Conservation (phyloP, 92 coral and sea anemone species). For the Epizoanthus rinbou region DNA sequence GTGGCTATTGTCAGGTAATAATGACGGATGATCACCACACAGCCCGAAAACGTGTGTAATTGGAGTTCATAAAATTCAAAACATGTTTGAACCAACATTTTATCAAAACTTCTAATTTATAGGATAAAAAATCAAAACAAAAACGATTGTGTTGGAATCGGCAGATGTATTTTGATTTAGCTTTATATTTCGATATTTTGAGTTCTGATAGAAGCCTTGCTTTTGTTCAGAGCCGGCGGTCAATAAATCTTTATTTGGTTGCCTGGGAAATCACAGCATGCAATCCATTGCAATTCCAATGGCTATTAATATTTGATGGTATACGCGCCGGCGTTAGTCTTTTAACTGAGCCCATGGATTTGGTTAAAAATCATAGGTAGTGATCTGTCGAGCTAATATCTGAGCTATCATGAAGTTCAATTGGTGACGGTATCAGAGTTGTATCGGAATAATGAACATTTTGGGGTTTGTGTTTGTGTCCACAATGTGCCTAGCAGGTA, state of each 20-base stretch:
- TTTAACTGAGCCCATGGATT: not conserved
- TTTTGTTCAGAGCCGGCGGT: not conserved
- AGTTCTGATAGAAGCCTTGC: not conserved
- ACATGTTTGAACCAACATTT: too few species aligned
- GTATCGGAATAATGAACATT: not conserved
- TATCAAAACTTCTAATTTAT: too few species aligned
- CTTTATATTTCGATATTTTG: not conserved
- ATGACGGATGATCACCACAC: too few species aligned
- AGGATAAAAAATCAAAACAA: not conserved
- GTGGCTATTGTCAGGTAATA: too few species aligned
- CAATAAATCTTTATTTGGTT: not conserved
- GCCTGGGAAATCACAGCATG: slow-evolving; percentile 26
- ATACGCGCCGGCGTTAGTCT: slow-evolving; percentile 3
- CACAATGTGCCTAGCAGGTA: not conserved
- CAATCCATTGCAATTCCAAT: not conserved
- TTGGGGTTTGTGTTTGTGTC: not conserved
- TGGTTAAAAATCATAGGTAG: not conserved
- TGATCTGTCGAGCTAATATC: not conserved
- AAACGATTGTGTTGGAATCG: not conserved
- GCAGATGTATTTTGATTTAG: not conserved
- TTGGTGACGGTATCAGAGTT: not conserved
- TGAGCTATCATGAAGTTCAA: not conserved
- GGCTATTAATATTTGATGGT: slow-evolving; percentile 7
- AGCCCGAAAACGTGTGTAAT: too few species aligned
- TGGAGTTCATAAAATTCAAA: too few species aligned